Base-by-base conservation (phyloP, 37 sponge, comb jelly and placozoan species). In the Petrosia ficiformis region DNA sequence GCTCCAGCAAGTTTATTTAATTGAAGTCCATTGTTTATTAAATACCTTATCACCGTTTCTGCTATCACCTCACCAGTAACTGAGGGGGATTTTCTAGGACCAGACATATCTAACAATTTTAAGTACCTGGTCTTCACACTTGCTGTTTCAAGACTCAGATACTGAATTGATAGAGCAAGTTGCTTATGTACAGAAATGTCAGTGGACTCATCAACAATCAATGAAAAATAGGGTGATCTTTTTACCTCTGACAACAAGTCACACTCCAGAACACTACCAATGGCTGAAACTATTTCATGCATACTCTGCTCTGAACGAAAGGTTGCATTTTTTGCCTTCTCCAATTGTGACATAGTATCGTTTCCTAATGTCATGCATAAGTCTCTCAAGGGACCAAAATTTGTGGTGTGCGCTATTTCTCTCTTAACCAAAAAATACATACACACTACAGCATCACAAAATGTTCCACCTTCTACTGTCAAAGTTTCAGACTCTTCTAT, bases 331-430 rank as follows among this genome's bases (percentile, higher is more conserved):
- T 8, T 38, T 5, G 5, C 4, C 30, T 75, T 75, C 32, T 64
- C 2, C 61, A 57, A n/a, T 8, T 2, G 2, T 2, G 60, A 28
- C 2, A 60, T 2, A 5, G 33, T 63, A 38, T 75, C 59, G 54
- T 41, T 52, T 2, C 74, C 74, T 26, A 2, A 4, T 29, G 4
- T 3, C 33, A 8, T 26, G 37, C 68, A 67, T 3, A 2, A 31
- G 35, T 66, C 39, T 66, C 61, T n/a, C n/a, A 75, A 10, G 4
- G 8, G 38, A 4, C 35, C 19, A 65, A 75, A 75, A 28, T 75
- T 57, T 26, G 76, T 75, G 10, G 76, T 75, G 59, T 75, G 63
- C 25, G 76, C 76, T 5, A 75, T 75, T 64, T 75, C 76, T 3
- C 36, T 4, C 31, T 75, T 75, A 30, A 61, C 60, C 35, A 75